phyloP scores from a whole-genome alignment of 2,113 vertebrate species.

The Platysternon megacephalum region DNA sequence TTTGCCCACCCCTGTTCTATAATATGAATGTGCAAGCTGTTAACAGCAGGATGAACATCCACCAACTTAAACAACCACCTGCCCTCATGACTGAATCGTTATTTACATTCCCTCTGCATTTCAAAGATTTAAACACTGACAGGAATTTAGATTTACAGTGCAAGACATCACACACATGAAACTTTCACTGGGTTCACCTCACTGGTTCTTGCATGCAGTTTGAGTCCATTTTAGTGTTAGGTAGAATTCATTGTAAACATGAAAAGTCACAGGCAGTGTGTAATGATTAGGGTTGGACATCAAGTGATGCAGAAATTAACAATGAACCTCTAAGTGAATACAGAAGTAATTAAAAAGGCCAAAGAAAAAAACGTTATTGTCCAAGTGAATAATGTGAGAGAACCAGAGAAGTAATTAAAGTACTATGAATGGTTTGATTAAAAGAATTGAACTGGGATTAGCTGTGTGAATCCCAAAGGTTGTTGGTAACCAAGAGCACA shows the following conservation, averaged over 20 bases:
- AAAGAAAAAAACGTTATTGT: neutral
- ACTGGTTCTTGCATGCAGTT: neutral
- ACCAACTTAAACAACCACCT: slow-evolving; percentile 63
- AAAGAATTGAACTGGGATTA: neutral
- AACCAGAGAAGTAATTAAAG: neutral
- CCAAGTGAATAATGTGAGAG: neutral
- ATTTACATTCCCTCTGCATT: slow-evolving; percentile 70
- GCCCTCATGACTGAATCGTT: slow-evolving; percentile 62
- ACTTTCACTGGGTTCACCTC: neutral
- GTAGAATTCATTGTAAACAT: neutral
- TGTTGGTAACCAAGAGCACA: neutral
- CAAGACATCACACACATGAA: slow-evolving; percentile 14
- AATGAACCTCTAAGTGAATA: neutral
- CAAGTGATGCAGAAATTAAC: neutral
- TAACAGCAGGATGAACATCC: slow-evolving; percentile 75
- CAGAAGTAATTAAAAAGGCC: neutral
- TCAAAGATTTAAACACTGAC: slow-evolving; percentile 66
- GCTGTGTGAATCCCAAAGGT: neutral
- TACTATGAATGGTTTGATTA: neutral
- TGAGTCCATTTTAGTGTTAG: neutral
- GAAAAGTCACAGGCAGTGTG: neutral
- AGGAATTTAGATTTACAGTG: slow-evolving; percentile 52
- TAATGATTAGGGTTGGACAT: neutral
- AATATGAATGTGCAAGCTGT: slow-evolving; percentile 76
- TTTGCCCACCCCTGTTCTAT: neutral